A percentile compares a stretch with the other conserved stretches of the same genome.
Conservation (phyloP, 2,113 vertebrate genomes). For the Trogon melanurus region DNA sequence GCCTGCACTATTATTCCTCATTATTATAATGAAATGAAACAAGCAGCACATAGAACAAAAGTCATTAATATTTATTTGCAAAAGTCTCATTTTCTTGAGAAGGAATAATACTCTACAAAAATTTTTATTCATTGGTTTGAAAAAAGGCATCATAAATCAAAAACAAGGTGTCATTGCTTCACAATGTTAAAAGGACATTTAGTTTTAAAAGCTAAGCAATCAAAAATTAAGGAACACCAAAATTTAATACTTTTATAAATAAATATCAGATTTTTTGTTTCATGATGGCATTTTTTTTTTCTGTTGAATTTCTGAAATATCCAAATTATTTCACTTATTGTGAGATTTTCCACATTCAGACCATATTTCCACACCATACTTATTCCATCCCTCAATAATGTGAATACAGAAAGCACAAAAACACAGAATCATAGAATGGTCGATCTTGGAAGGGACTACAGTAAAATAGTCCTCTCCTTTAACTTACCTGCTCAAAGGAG, state of each 20-base stretch:
- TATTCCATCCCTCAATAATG: neutral
- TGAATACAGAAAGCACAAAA: neutral
- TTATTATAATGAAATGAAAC: conserved; percentile 25
- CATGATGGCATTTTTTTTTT: neutral
- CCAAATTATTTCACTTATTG: neutral
- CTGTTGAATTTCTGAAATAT: neutral
- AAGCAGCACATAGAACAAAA: neutral
- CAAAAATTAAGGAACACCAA: neutral
- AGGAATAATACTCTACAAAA: neutral
- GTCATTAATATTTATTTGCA: conserved; percentile 43
- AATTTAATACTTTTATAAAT: neutral
- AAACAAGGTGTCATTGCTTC: neutral
- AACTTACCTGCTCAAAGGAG: neutral
- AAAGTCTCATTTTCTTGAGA: neutral
- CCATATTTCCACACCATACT: neutral
- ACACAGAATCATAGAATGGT: neutral
- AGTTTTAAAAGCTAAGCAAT: neutral
- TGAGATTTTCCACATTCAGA: neutral
- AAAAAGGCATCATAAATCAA: neutral
- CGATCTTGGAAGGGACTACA: neutral
- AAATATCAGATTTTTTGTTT: neutral
- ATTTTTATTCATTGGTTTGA: neutral
- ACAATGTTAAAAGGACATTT: neutral
- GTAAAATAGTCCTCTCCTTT: neutral
- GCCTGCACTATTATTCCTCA: neutral